Evolutionary conservation across 1,140 invertebrate species (phyloP).

Genomic region (Drosophila punjabiensis): DNA sequence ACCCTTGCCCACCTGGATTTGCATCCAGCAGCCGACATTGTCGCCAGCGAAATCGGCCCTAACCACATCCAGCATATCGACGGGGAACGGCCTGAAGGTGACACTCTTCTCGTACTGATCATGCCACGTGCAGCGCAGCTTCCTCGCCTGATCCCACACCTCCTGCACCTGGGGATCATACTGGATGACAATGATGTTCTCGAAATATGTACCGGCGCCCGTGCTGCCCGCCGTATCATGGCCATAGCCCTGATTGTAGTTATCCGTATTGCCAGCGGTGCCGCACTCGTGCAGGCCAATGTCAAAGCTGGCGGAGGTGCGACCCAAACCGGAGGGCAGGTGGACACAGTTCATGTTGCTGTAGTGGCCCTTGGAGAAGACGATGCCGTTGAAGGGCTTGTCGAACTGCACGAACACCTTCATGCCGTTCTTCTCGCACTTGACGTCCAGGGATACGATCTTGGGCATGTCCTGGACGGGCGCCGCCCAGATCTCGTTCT

Average conservation of each 20-base stretch:
- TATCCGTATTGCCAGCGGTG: constrained; percentile 95
- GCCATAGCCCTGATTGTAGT: constrained; percentile 93
- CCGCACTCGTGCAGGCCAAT: constrained; percentile 96
- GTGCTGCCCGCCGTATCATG: constrained; percentile 87
- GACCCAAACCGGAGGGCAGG: constrained; percentile 93
- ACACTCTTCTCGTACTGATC: constrained; percentile 98
- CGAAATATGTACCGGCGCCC: constrained; percentile 96
- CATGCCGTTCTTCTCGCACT: constrained; percentile 97
- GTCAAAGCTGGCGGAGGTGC: constrained; percentile 95
- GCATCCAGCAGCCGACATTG: constrained; percentile 98
- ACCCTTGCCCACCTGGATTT: constrained; percentile 97
- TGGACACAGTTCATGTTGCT: constrained; percentile 97
- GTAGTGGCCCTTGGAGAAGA: constrained; percentile 97
- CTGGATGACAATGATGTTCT: constrained; percentile 97
- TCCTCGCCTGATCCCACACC: constrained; percentile 97
- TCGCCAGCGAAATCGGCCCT: constrained; percentile 97
- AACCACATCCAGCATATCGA: constrained; percentile 97
- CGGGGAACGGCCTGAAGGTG: constrained; percentile 96
- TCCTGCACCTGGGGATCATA: constrained; percentile 98
- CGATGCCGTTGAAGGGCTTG: constrained; percentile 97
- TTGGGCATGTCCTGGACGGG: constrained; percentile 95
- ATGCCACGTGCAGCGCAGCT: constrained; percentile 97
- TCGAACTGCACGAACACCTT: constrained; percentile 96
- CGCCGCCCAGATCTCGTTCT: constrained; percentile 93
- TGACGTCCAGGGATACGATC: constrained; percentile 95